Conservation (phyloP, 2,113 vertebrate genomes). For the Pavo muticus region DNA sequence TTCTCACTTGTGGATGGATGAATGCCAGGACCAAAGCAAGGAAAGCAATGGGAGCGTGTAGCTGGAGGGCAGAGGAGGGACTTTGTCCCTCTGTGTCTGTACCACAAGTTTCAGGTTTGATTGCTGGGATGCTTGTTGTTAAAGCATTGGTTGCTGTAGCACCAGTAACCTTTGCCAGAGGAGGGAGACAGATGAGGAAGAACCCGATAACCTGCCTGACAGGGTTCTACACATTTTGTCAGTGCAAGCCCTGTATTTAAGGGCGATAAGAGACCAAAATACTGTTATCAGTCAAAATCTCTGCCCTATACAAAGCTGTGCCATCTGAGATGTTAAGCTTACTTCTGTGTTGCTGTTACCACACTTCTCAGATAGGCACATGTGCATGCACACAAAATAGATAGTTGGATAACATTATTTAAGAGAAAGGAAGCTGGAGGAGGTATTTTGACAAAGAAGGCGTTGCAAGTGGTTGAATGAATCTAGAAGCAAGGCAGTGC, state of each 20-base stretch:
- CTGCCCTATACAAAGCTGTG: neutral
- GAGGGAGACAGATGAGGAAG: neutral
- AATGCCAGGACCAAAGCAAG: neutral
- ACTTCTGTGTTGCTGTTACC: neutral
- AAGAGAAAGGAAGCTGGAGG: neutral
- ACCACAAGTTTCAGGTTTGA: neutral
- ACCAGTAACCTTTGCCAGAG: neutral
- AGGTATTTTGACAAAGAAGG: neutral
- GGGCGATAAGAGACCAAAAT: neutral
- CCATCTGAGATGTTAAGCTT: neutral
- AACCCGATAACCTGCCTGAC: neutral
- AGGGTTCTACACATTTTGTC: neutral
- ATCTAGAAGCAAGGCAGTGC: neutral
- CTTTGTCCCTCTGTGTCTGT: neutral
- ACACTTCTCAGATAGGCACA: neutral
- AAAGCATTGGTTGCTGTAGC: neutral
- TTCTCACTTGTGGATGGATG: neutral
- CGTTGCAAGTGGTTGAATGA: neutral
- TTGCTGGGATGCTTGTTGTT: neutral
- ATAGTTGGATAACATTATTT: neutral
- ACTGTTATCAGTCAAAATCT: neutral
- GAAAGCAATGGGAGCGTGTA: neutral
- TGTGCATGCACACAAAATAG: neutral
- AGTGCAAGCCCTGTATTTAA: neutral
- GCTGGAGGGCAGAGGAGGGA: neutral